Conservation (phyloP, 2,888 invertebrate species). For the Caenorhabditis wallacei region DNA sequence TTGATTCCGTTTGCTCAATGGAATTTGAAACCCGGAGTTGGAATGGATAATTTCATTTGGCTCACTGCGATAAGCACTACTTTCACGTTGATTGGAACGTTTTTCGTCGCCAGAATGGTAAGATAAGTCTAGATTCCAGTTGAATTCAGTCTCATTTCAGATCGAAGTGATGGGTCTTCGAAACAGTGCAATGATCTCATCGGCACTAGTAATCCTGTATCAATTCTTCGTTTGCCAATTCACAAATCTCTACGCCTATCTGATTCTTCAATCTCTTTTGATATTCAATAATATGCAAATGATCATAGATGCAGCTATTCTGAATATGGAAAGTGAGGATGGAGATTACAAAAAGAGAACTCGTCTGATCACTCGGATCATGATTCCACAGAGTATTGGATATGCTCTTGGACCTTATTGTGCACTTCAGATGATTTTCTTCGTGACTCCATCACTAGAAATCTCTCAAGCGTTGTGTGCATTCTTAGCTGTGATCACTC, state of each 20-base stretch:
- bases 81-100: conserved; percentile 75
- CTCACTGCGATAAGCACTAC: conserved; percentile 74
- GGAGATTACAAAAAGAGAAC: conserved; percentile 76
- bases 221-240: conserved; percentile 64
- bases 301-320: conserved; percentile 74
- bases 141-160: conserved; percentile 38
- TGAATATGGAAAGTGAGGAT: conserved; percentile 74
- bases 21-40: conserved; percentile 72
- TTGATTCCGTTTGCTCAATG: conserved; percentile 78
- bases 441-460: conserved; percentile 70
- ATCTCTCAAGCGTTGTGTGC: conserved; percentile 73
- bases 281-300: conserved; percentile 77
- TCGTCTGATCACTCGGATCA: conserved; percentile 73
- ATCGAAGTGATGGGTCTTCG: conserved; percentile 76
- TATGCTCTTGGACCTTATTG: conserved; percentile 77
- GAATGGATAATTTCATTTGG: conserved; percentile 69
- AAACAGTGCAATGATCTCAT: conserved; percentile 64
- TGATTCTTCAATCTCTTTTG: conserved; percentile 69
- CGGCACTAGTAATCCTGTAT: conserved; percentile 43
- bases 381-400: conserved; percentile 78
- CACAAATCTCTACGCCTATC: conserved; percentile 61
- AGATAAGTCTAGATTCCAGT: neutral
- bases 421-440: conserved; percentile 76
- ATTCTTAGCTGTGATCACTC: conserved; percentile 60
- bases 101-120: conserved; percentile 76